A percentile compares a stretch with the other conserved stretches of the same genome.
phyloP scores from a whole-genome alignment of 1,140 invertebrate species.

The Zaprionus gabonicus region DNA sequence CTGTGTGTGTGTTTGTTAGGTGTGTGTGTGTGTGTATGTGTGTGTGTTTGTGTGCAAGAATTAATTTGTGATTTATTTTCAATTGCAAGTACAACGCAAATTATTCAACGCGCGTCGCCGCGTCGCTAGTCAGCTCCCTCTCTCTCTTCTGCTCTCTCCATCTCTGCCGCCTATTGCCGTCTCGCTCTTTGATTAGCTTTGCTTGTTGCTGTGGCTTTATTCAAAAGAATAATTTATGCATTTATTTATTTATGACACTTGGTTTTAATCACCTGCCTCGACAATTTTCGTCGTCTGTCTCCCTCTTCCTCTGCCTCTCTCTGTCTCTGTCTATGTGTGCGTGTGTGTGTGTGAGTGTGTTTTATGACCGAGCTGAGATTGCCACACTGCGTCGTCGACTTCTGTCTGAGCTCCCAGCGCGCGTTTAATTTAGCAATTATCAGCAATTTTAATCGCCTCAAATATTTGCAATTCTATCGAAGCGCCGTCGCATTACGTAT shows the following conservation, averaged over 20 bases:
- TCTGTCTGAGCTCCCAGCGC: slow-evolving; percentile 59
- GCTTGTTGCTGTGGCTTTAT: slow-evolving; percentile 39
- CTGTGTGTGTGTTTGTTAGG: slow-evolving; percentile 24
- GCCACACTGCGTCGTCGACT: slow-evolving; percentile 18
- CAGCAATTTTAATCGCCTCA: slow-evolving; percentile 75
- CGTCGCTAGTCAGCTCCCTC: slow-evolving; percentile 49
- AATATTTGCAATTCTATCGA: slow-evolving; percentile 82
- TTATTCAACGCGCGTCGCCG: slow-evolving; percentile 73
- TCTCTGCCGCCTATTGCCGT: slow-evolving; percentile 14
- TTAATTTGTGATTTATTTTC: slow-evolving; percentile 83
- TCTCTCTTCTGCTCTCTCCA: background rate
- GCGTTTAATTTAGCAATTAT: slow-evolving; percentile 82
- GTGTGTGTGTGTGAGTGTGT: slow-evolving; percentile 27
- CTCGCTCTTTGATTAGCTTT: slow-evolving; percentile 28
- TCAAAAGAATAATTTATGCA: slow-evolving; percentile 81
- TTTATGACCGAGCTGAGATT: slow-evolving; percentile 16
- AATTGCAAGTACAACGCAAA: slow-evolving; percentile 81
- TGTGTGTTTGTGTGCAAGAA: slow-evolving; percentile 57
- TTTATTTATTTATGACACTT: slow-evolving; percentile 83
- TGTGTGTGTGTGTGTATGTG: background rate
- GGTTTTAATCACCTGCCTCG: slow-evolving; percentile 82
- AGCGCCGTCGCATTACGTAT: slow-evolving; percentile 73
- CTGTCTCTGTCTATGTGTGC: slow-evolving; percentile 11
- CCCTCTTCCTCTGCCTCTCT: background rate
- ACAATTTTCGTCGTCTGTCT: slow-evolving; percentile 43